Base-by-base conservation (phyloP, 2,113 vertebrate genomes). In the Onychostoma macrolepis region DNA sequence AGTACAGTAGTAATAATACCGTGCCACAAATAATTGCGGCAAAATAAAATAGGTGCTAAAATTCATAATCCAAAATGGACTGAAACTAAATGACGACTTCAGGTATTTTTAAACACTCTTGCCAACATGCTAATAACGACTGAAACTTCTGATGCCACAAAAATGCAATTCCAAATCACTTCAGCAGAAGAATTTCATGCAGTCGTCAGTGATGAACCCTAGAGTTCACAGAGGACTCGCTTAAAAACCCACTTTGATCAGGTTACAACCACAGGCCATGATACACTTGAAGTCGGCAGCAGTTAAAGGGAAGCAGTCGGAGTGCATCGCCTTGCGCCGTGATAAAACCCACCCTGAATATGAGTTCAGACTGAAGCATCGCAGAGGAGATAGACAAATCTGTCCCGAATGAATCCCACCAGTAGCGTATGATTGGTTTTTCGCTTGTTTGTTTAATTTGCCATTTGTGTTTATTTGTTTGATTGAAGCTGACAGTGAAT, bases 1-100 rank as follows among this genome's bases (percentile, higher is more conserved):
- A 75, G 86, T 38, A 38, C 86, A 77, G 85, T 69, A 74, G 50
- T 87, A 85, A 82, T 90, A 88, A 89, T 86, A 88, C 81, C 11
- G 63, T 56, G 63, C 80, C 89, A 82, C 86, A 89, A 86, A 90
- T 90, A 89, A 87, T 84, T 82, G 89, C 61, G 80, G 80, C 72
- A 67, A 88, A 85, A 88, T 87, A 84, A 90, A 89, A 81, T 87
- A 43, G 76, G 82, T 78, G 28, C 63, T 79, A 85, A 80, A 80
- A 81, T 41, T 56, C 48, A 85, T 28, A 72, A 80, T 36, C 38
- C 26, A 15, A 65, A 17, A 50, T n/a, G 4, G 6, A 15, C 38
- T 80, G 58, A 77, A 69, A 50, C n/a, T 69, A 56, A 48, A 53
- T 26, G 38, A 78, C 38, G 11, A 30, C 80, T 38, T 83, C 61